phyloP scores from a whole-genome alignment of 2,113 vertebrate genomes.

The Pica pica region DNA sequence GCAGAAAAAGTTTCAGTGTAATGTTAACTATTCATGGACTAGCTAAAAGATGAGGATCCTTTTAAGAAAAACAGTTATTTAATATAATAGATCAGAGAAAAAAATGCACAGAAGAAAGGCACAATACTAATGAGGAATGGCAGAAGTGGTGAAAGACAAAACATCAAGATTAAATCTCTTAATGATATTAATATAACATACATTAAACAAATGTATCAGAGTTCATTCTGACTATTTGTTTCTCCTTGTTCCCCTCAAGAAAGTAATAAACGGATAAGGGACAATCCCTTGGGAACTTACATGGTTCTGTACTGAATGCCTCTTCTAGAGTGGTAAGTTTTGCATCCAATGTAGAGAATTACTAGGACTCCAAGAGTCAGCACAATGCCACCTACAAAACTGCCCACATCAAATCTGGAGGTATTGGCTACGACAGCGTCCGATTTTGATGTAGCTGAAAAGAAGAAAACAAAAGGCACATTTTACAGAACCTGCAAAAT shows the following conservation, averaged over 20 bases:
- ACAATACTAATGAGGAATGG: not conserved
- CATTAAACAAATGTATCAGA: not conserved
- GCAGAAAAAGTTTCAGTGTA: not conserved
- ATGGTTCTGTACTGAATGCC: conserved; percentile 80
- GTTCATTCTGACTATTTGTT: not conserved
- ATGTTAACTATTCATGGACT: not conserved
- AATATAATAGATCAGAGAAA: not conserved
- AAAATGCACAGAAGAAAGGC: not conserved
- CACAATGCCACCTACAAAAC: conserved; percentile 79
- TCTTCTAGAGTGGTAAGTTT: conserved; percentile 73
- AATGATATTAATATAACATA: not conserved
- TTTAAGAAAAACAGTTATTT: not conserved
- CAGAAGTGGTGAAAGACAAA: not conserved
- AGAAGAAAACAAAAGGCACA: not conserved
- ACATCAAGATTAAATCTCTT: not conserved
- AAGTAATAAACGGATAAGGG: not conserved
- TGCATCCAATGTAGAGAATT: conserved; percentile 74
- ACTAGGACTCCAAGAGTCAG: conserved; percentile 71
- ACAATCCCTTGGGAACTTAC: conserved; percentile 58
- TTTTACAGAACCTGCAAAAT: not conserved
- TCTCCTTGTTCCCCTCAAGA: not conserved
- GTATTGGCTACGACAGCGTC: not conserved
- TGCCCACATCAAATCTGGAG: conserved; percentile 73
- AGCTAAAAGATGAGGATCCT: not conserved
- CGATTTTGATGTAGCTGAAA: conserved; percentile 58